These are phyloP conservation scores for Cryptomyrus ogoouensis DNA, from an alignment of 2,113 vertebrate species.

Conservation along the genomic window DNA sequence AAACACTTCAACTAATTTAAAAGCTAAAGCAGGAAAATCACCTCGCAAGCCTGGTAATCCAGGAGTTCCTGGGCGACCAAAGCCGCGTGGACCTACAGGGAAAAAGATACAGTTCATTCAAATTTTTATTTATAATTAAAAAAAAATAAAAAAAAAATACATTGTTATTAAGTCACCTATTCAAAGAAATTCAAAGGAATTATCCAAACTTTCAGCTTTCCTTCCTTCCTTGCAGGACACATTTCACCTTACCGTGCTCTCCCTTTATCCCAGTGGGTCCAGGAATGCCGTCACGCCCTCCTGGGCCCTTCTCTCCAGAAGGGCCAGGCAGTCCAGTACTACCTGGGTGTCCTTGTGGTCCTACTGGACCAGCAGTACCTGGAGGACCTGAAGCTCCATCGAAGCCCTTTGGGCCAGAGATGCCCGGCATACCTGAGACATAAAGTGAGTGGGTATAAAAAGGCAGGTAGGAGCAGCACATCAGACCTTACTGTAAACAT, in stretches of 20 bases:
- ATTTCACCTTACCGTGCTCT: slow-evolving; percentile 71
- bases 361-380: slow-evolving; percentile 72
- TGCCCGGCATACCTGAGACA: slow-evolving; percentile 70
- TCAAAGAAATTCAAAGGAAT: background rate
- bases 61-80: slow-evolving; percentile 73
- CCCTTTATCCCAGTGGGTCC: slow-evolving; percentile 88
- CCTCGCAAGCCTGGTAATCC: slow-evolving; percentile 82
- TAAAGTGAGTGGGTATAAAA: slow-evolving; percentile 12
- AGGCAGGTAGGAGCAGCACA: background rate
- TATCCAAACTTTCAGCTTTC: background rate
- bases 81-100: slow-evolving; percentile 73
- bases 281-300: slow-evolving; percentile 92
- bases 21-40: slow-evolving; percentile 42
- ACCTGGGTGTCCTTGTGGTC: slow-evolving; percentile 71
- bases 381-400: slow-evolving; percentile 75
- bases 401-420: slow-evolving; percentile 80
- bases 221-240: background rate
- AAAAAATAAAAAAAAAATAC: too few relatives aligned
- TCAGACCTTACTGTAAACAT: background rate
- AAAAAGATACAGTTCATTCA: background rate
- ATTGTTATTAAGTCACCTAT: background rate
- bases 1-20: background rate
- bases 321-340: slow-evolving; percentile 66
- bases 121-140: background rate
- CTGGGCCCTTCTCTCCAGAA: slow-evolving; percentile 81